These are phyloP conservation scores for Dinoponera quadriceps DNA, from an alignment of 1,140 invertebrate genomes.

Conservation along the genomic window DNA sequence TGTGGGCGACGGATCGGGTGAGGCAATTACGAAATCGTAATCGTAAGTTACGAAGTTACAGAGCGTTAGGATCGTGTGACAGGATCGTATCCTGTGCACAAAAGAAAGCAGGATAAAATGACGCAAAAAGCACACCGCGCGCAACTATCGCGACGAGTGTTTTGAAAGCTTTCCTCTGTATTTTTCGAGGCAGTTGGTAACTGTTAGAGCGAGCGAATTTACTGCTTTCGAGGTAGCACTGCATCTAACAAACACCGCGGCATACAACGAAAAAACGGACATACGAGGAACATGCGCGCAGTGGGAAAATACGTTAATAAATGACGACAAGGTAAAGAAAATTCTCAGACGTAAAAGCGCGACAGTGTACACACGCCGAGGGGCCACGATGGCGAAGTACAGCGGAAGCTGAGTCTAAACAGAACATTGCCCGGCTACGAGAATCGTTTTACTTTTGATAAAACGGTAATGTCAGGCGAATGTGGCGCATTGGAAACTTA, in stretches of 20 bases:
- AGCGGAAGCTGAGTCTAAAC: constrained; percentile 3
- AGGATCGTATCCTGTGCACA: not conserved
- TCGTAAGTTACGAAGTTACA: constrained; percentile 11
- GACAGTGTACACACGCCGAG: not conserved
- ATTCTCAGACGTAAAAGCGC: constrained; percentile 28
- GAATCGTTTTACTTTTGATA: constrained; percentile 4
- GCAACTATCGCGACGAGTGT: constrained; percentile 37
- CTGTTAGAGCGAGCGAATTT: constrained; percentile 42
- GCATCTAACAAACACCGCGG: constrained; percentile 27
- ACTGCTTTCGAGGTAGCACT: constrained; percentile 37
- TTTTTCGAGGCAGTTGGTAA: constrained; percentile 54
- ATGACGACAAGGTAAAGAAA: constrained; percentile 48
- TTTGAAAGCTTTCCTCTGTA: constrained; percentile 61
- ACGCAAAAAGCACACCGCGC: constrained; percentile 17
- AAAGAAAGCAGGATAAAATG: constrained; percentile 26
- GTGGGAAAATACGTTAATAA: constrained; percentile 56
- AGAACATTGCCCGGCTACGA: not conserved
- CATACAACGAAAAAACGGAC: constrained; percentile 16
- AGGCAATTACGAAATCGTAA: constrained; percentile 18
- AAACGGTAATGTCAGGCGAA: not conserved
- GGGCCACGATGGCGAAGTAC: not conserved
- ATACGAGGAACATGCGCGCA: constrained; percentile 16
- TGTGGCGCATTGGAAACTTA: not conserved
- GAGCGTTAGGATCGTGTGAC: not conserved
- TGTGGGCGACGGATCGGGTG: not conserved